Conservation (phyloP, 2,888 invertebrate genomes). For the Eretmocerus hayati region DNA sequence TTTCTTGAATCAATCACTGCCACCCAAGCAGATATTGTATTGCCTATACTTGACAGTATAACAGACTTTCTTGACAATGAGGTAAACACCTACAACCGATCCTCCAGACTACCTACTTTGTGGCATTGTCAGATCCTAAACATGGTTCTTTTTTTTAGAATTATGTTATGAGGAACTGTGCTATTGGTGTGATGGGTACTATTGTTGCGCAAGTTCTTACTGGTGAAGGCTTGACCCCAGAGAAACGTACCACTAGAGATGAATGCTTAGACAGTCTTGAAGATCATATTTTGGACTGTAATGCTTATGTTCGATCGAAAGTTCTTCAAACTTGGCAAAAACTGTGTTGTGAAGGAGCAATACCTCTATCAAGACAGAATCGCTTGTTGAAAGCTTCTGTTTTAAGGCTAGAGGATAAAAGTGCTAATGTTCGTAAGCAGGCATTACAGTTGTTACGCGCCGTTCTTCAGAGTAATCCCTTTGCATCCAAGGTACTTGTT, state of each 20-base stretch:
- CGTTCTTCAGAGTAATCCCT: constrained; percentile 80
- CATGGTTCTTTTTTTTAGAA: constrained; percentile 39
- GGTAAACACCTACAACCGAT: too few relatives aligned
- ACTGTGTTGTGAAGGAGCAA: constrained; percentile 69
- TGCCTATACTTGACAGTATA: constrained; percentile 37
- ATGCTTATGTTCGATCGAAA: constrained; percentile 81
- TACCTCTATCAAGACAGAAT: constrained; percentile 67
- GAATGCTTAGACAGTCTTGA: constrained; percentile 72
- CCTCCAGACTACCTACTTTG: too few relatives aligned
- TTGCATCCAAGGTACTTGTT: constrained; percentile 62
- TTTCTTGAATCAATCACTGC: constrained; percentile 38
- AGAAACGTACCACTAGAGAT: constrained; percentile 63
- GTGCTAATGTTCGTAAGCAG: constrained; percentile 75
- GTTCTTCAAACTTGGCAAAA: constrained; percentile 76
- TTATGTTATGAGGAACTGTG: constrained; percentile 66
- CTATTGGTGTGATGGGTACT: constrained; percentile 75
- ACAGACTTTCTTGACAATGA: constrained; percentile 36
- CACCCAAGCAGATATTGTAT: constrained; percentile 30
- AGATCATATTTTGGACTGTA: constrained; percentile 76
- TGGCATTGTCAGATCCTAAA: neutral
- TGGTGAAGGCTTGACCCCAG: constrained; percentile 64
- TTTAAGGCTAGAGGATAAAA: constrained; percentile 73
- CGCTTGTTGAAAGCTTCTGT: constrained; percentile 61
- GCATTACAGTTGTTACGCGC: constrained; percentile 71
- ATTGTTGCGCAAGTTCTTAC: constrained; percentile 66